Base-by-base conservation (phyloP, 2,888 invertebrate species). In the Eugnorisma glareosa region DNA sequence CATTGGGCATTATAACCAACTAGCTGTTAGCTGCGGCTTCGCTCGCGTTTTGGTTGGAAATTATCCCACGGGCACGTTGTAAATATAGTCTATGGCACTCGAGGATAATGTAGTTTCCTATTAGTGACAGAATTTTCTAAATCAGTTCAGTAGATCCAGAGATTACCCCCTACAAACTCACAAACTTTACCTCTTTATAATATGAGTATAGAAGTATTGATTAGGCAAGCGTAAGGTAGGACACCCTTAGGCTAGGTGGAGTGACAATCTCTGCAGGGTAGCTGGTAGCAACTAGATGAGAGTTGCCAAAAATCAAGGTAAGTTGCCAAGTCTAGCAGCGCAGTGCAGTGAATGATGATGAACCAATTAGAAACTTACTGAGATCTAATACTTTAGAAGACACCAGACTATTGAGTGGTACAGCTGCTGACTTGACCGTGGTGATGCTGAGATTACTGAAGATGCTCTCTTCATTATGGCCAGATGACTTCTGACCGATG, bases 341-440 rank as follows among this genome's bases (percentile, higher is more conserved):
- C n/a, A 13, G n/a, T 54, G n/a, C 10, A 67, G 10, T 48, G 8
- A 2, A 8, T 51, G 10, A 51, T 24, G 51, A 10, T 51, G 51
- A 10, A n/a, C 11, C 1, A 1, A 51, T n/a, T 35, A 18, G 21
- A 21, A 68, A 73, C 73, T 75, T 11, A 97, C 97, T 94, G 28
- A 96, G 88, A 76, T 96, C 95, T 67, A 97, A 87, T 10, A 96
- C 93, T 85, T 95, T 96, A 0, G 95, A 92, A 18, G 95, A 93
- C 8, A 97, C 93, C 3, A 97, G 87, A 81, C 93, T 95, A n/a
- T 92, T 92, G 2, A 97, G 80, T 0, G 97, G 97, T 15, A 95
- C 86, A 0, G 94, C 90, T 13, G 92, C 91, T 43, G 94, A 92
- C 84, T 94, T 96, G 2, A 92, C 88, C 73, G 84, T 93, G 64